Evolutionary conservation across 2,797 vertebrate genomes (phyloP).

Genomic region (Ibycter americanus): DNA sequence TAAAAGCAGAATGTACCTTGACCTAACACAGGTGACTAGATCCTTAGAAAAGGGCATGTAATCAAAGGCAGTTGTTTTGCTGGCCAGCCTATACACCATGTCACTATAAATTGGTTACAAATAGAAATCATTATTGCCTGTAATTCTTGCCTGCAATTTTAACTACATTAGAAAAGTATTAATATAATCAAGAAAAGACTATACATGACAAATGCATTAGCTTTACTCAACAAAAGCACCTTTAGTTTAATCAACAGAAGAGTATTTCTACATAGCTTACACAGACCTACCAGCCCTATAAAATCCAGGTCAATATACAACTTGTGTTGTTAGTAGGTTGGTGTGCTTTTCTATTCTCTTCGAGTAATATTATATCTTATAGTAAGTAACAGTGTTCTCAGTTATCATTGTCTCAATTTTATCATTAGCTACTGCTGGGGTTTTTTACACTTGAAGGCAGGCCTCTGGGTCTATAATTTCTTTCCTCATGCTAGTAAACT

Average conservation of each 20-base stretch:
- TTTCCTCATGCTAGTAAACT: neutral
- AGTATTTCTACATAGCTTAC: neutral
- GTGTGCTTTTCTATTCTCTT: neutral
- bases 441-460: neutral
- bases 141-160: slow-evolving; percentile 34
- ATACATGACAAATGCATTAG: neutral
- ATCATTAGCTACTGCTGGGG: neutral
- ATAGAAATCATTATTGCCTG: slow-evolving; percentile 66
- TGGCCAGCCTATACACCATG: slow-evolving; percentile 48
- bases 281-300: neutral
- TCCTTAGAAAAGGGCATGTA: slow-evolving; percentile 63
- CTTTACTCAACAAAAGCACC: neutral
- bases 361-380: neutral
- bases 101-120: slow-evolving; percentile 59
- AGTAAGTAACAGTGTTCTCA: neutral
- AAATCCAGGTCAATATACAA: neutral
- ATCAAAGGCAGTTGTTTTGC: slow-evolving; percentile 58
- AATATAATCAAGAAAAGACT: slow-evolving; percentile 48
- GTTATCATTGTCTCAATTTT: neutral
- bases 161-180: slow-evolving; percentile 47
- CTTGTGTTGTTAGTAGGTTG: neutral
- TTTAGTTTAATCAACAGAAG: neutral
- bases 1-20: slow-evolving; percentile 73
- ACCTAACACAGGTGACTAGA: slow-evolving; percentile 70
- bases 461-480: neutral